phyloP scores from a whole-genome alignment of 2,888 invertebrate species.

The Temnothorax rugatulus region DNA sequence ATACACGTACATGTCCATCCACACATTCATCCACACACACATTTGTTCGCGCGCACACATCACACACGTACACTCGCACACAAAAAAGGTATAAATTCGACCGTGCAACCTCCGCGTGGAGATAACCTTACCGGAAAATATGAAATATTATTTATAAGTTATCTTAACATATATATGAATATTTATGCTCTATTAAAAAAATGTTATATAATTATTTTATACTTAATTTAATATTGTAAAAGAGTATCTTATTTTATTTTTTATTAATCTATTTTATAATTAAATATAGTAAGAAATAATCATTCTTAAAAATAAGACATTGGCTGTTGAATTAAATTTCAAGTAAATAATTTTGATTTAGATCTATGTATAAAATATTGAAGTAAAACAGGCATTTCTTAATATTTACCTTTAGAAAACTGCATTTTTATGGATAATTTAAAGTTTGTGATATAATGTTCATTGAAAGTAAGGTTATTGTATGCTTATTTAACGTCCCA shows the following conservation, averaged over 20 bases:
- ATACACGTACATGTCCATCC: no score
- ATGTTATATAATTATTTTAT: background rate
- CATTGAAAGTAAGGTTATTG: background rate
- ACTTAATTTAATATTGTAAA: background rate
- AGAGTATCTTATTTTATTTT: background rate
- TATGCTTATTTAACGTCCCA: slow-evolving; percentile 19
- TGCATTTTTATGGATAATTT: slow-evolving; percentile 37
- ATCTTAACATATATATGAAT: background rate
- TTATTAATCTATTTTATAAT: background rate
- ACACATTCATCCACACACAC: no score
- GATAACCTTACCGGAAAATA: no score
- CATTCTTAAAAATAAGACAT: background rate
- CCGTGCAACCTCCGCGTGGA: no score
- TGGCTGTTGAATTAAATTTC: background rate
- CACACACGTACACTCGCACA: no score
- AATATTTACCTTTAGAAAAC: slow-evolving; percentile 15
- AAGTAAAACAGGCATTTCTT: background rate
- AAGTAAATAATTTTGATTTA: background rate
- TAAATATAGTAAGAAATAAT: background rate
- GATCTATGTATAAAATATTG: background rate
- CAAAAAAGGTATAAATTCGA: no score
- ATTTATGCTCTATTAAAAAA: background rate
- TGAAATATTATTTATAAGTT: no score
- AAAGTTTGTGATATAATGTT: background rate
- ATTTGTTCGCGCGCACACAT: no score